Evolutionary conservation across 2,888 invertebrate species (phyloP).

Genomic region (Leptarthrus brevirostris): DNA sequence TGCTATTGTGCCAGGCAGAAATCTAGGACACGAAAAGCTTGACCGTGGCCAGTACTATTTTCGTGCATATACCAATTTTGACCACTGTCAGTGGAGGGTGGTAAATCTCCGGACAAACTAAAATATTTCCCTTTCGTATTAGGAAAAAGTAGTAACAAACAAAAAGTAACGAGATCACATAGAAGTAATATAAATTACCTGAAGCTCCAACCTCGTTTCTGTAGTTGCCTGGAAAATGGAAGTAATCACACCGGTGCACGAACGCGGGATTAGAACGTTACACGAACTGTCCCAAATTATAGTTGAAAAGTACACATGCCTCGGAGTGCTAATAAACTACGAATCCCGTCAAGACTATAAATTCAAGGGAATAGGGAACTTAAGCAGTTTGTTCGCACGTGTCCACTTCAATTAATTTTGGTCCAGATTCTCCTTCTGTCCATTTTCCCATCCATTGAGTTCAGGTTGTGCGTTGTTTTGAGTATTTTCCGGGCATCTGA

Average conservation of each 20-base stretch:
- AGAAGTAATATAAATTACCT: constrained; percentile 44
- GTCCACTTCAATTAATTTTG: constrained; percentile 50
- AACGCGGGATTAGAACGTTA: constrained; percentile 32
- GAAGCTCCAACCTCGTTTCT: not conserved
- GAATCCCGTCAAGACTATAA: constrained; percentile 21
- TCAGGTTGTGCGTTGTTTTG: constrained; percentile 36
- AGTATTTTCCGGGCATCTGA: constrained; percentile 47
- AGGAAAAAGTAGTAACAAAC: constrained; percentile 9
- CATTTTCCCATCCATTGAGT: constrained; percentile 48
- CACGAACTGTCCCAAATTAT: constrained; percentile 45
- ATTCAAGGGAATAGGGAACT: constrained; percentile 26
- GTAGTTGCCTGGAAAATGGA: not conserved
- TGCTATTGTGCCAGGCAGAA: too few relatives aligned
- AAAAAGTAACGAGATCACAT: constrained; percentile 28
- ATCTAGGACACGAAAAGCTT: too few relatives aligned
- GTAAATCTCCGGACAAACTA: not conserved
- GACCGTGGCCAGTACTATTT: not conserved
- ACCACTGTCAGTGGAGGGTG: not conserved
- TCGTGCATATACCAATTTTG: not conserved
- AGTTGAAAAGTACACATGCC: constrained; percentile 40
- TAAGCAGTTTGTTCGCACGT: constrained; percentile 48
- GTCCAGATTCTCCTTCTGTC: constrained; percentile 45
- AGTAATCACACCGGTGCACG: constrained; percentile 22
- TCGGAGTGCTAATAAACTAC: constrained; percentile 45
- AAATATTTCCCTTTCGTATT: not conserved